Evolutionary conservation across 2,113 vertebrate genomes (phyloP), one percentile per base, ranked within the genome.

Genomic region (Calyptomena viridis): DNA sequence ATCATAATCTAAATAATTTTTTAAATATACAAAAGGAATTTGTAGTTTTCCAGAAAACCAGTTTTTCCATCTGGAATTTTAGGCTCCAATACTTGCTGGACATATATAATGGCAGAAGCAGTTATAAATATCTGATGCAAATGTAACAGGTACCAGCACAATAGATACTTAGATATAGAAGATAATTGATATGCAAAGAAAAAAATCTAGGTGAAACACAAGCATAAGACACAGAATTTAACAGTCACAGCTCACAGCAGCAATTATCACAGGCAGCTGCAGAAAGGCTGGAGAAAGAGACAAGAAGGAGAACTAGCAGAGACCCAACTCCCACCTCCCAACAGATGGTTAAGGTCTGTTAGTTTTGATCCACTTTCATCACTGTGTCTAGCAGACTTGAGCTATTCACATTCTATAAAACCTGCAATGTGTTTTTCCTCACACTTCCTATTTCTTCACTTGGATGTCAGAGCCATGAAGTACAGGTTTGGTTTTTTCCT

Each of bases 291-390:
- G 19, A 86, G 50, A n/a, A 69, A 8, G 46, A 82, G 76, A 52
- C 2, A 19, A 64, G 16, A 86, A 68, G 37, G 33, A 83, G 59
- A 64, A 53, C 33, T 23, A 89, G 52, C 44, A 68, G 37, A 64
- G 87, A 96, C 58, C 87, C 49, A 87, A 21, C 60, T 94, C 84
- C 73, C 74, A 87, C 44, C 64, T 73, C 69, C 67, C 49, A 92
- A 23, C 91, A 94, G 87, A 94, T 92, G 94, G 91, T 55, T 82
- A 63, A 78, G 88, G 60, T 83, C 52, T 78, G 71, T 22, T 56
- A 79, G 84, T 89, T 89, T n/a, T 76, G 69, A 89, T 87, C 73
- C 58, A 28, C 74, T 87, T 87, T 44, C 73, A 87, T 62, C 77
- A 35, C 84, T 79, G 52, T 53, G 72, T 93, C 77, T 85, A 89